Conservation (phyloP, 2,797 vertebrate genomes). For the Pseudocheirus occidentalis region DNA sequence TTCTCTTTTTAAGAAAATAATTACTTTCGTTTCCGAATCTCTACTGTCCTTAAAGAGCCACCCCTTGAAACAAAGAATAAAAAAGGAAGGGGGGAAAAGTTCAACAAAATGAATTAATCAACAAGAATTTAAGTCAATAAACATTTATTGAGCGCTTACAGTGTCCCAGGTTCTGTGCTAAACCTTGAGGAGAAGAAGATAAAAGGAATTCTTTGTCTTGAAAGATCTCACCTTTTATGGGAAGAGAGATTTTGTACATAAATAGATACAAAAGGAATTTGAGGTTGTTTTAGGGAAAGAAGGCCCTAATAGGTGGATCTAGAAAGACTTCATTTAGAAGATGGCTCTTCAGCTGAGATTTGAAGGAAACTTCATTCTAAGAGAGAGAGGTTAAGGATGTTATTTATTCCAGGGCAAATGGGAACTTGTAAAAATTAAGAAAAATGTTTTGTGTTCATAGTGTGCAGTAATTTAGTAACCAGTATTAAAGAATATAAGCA, state of each 20-base stretch:
- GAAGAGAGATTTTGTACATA: neutral
- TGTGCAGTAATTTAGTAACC: neutral
- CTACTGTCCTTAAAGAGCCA: neutral
- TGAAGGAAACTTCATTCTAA: neutral
- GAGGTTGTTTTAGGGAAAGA: neutral
- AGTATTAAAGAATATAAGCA: neutral
- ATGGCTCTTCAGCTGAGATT: neutral
- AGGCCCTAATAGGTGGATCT: neutral
- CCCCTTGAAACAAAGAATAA: neutral
- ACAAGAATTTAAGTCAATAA: neutral
- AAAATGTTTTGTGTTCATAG: neutral
- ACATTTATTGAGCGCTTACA: neutral
- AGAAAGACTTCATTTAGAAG: neutral
- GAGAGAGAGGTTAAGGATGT: neutral
- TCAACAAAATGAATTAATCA: neutral
- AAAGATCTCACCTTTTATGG: neutral
- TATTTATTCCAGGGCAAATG: neutral
- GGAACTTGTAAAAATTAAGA: neutral
- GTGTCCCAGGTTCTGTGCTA: neutral
- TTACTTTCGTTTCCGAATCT: neutral
- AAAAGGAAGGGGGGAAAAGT: neutral
- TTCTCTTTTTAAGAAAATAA: neutral
- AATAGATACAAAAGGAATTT: neutral
- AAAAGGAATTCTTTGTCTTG: neutral
- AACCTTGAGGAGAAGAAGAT: neutral